A percentile compares a stretch with the other conserved stretches of the same genome.
phyloP scores from a whole-genome alignment of 2,113 vertebrate genomes.

The Nothoprocta perdicaria region DNA sequence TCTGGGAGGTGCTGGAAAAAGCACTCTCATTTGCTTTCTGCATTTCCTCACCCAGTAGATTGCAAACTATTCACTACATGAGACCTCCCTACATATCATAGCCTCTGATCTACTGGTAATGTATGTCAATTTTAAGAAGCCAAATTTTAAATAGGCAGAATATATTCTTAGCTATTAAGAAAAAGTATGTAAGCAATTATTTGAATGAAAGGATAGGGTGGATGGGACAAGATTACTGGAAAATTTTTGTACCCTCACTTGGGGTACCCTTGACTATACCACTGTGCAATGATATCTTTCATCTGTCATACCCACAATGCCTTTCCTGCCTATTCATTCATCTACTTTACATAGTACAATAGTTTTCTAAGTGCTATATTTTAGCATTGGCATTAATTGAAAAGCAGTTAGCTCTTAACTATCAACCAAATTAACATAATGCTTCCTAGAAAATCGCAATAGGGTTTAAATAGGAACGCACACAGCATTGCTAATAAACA shows the following conservation, averaged over 20 bases:
- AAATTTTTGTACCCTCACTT: not conserved
- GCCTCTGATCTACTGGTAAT: not conserved
- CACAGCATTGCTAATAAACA: not conserved
- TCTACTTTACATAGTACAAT: not conserved
- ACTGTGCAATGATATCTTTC: not conserved
- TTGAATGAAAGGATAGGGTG: not conserved
- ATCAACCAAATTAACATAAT: not conserved
- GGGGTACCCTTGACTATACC: not conserved
- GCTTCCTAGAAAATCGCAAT: not conserved
- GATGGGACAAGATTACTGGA: not conserved
- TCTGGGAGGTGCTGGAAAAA: not conserved
- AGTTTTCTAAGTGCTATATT: not conserved
- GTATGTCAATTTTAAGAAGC: not conserved
- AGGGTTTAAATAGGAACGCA: not conserved
- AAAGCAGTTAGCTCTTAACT: not conserved
- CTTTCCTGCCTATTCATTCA: not conserved
- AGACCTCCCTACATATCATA: not conserved
- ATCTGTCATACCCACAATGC: not conserved
- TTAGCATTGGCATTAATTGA: not conserved
- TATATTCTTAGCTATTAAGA: not conserved
- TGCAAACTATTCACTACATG: not conserved
- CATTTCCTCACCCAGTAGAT: not conserved
- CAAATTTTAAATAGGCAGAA: not conserved
- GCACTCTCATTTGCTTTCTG: fast-evolving
- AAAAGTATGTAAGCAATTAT: not conserved